Base-by-base conservation (phyloP, 2,888 invertebrate species). In the Oxytorus armatus region DNA sequence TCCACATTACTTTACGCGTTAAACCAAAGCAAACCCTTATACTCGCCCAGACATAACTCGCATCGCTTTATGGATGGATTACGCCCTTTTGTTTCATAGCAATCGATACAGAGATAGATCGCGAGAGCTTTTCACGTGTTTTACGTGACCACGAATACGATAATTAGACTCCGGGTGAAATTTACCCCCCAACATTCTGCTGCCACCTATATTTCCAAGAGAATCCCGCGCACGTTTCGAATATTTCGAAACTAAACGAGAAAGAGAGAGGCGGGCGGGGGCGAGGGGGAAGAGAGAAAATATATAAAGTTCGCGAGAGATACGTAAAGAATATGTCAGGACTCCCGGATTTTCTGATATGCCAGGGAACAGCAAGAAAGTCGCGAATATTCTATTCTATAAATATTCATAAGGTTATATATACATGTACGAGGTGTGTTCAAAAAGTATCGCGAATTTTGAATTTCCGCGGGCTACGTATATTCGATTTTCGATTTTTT, bases 91-190 rank as follows among this genome's bases (percentile, higher is more conserved):
- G 16, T 10, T 44, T 8, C 14, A 1, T n/a, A 44, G 14, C n/a
- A 16, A 8, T 36, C 36, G 10, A 36, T 36, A 36, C 10, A 10
- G 8, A 8, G 4, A 44, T 14, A 44, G n/a, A n/a, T 44, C 16
- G 16, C 39, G 39, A n/a, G 39, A 39, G 8, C 39, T 39, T 1
- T n/a, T 5, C 11, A n/a, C 7, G 0, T 3, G 23, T 53, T 3
- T 4, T 53, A 23, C 53, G 29, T 11, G 11, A 25, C 25, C 53
- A 53, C 25, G 53, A 25, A 25, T 72, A 47, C 33, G 29, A 63
- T 65, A 65, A 57, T 65, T 65, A 65, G 55, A 47, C 65, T 65
- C 44, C 1, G 10, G 25, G 55, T 42, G 44, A 73, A 73, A 63
- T 73, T 18, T 73, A 53, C 3, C 21, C 53, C 0, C 11, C 25